Evolutionary conservation across 2,113 vertebrate genomes (phyloP), one percentile per base, ranked within the genome.

Genomic region (Nannobrachium achirus): DNA sequence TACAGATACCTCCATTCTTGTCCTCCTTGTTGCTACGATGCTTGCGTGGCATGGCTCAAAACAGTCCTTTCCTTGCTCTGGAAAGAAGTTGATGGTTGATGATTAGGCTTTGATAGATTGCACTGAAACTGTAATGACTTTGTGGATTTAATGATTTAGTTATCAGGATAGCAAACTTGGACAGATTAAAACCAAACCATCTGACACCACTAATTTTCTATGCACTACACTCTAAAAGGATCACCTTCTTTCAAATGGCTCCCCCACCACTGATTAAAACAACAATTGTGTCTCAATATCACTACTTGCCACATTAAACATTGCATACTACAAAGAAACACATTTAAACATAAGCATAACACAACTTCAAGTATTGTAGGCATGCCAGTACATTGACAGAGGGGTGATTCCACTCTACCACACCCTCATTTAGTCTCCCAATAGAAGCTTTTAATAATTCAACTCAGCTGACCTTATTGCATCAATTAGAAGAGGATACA

Each of bases 11-110:
- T 91, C 85, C 93, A 52, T 88, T 90, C 41, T 87, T 92, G 58
- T 96, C 95, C n/a, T 96, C 94, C 86, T 95, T 96, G 8, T 92
- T 71, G 0, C 89, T 89, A 1, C 94, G 94, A 0, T 90, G 80
- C 91, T 95, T 97, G 7, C 95, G 93, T 84, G 96, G 96, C 95
- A 97, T 97, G 82, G 83, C 89, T 78, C 89, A 88, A 57, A 88
- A 86, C 25, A 81, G 76, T 46, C 83, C 84, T 85, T 88, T 88
- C 16, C 80, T 87, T 0, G 85, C 73, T 91, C 93, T 95, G 86
- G 13, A 13, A 46, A 65, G 10, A 80, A 18, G 63, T 13, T 42
- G 6, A 62, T 9, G 39, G 4, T 6, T 8, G 40, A 16, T 40
- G 15, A 58, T 44, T 25, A 61, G 4, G 45, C 11, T 20, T 63